phyloP scores from a whole-genome alignment of 2,888 invertebrate genomes.

The Bimastos eiseni region DNA sequence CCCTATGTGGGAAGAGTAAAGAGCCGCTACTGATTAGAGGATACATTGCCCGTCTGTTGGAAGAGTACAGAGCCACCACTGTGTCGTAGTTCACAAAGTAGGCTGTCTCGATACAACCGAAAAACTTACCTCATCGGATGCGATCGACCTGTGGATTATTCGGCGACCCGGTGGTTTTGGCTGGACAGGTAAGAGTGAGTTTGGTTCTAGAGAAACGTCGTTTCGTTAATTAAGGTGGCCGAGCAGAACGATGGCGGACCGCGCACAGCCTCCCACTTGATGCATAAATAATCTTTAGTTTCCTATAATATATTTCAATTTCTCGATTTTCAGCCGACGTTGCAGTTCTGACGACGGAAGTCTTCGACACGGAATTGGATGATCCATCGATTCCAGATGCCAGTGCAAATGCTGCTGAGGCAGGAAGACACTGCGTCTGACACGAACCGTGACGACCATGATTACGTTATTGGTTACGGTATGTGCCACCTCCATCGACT shows the following conservation, averaged over 20 bases:
- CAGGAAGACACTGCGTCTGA: not conserved
- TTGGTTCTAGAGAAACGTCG: conserved; percentile 13
- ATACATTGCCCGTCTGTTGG: not conserved
- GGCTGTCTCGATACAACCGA: not conserved
- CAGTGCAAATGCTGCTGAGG: not conserved
- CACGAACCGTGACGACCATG: not conserved
- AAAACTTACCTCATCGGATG: not conserved
- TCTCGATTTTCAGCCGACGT: not conserved
- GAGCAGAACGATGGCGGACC: not conserved
- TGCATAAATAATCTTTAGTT: not conserved
- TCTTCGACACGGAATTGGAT: not conserved
- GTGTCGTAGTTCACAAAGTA: not conserved
- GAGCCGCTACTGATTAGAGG: no score
- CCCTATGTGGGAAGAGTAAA: no score
- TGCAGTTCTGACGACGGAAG: not conserved
- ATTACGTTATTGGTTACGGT: not conserved
- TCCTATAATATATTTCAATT: not conserved
- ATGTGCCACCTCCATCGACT: not conserved
- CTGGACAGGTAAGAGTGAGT: not conserved
- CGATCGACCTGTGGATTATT: not conserved
- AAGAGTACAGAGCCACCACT: not conserved
- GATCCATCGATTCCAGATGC: not conserved
- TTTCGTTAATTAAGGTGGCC: not conserved
- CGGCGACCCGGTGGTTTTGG: not conserved
- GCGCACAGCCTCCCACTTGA: not conserved